Conservation (phyloP, 2,797 vertebrate genomes). For the Melanotaenia pygmaea region DNA sequence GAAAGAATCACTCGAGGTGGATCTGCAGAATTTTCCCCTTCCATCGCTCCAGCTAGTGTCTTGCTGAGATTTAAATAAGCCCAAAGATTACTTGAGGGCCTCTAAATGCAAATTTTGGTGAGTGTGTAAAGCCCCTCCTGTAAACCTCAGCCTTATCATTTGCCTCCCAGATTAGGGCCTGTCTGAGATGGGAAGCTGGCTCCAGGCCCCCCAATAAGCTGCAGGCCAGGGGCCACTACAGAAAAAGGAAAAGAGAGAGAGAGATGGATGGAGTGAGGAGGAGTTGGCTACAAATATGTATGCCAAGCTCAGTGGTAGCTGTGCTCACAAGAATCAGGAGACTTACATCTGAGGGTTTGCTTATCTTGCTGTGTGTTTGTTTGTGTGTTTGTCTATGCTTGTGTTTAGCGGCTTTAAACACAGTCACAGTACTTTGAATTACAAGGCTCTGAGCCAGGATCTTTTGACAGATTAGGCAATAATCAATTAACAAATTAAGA, state of each 20-base stretch:
- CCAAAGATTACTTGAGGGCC: constrained; percentile 84
- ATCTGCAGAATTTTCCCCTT: constrained; percentile 62
- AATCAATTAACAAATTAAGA: constrained; percentile 72
- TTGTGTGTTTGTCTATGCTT: constrained; percentile 20
- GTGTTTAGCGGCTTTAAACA: constrained; percentile 29
- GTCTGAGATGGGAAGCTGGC: constrained; percentile 78
- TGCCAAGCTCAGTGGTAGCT: constrained; percentile 75
- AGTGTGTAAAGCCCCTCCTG: constrained; percentile 78
- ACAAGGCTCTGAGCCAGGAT: constrained; percentile 44
- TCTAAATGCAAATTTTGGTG: constrained; percentile 85
- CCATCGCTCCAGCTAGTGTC: constrained; percentile 70
- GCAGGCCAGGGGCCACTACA: constrained; percentile 75
- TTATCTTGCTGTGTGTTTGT: constrained; percentile 47
- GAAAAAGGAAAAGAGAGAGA: constrained; percentile 34
- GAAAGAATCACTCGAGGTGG: constrained; percentile 75
- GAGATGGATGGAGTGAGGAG: constrained; percentile 39
- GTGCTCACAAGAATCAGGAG: constrained; percentile 64
- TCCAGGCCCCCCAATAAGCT: constrained; percentile 74
- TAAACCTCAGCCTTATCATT: constrained; percentile 82
- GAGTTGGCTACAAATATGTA: constrained; percentile 42
- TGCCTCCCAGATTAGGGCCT: constrained; percentile 82
- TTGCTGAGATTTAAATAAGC: constrained; percentile 86
- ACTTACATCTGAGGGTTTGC: constrained; percentile 46
- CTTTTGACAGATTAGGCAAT: constrained; percentile 57
- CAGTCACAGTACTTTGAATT: constrained; percentile 18